A percentile compares a stretch with the other conserved stretches of the same genome.
phyloP scores from a whole-genome alignment of 2,888 invertebrate genomes.

The Alviniconcha strummeri region DNA sequence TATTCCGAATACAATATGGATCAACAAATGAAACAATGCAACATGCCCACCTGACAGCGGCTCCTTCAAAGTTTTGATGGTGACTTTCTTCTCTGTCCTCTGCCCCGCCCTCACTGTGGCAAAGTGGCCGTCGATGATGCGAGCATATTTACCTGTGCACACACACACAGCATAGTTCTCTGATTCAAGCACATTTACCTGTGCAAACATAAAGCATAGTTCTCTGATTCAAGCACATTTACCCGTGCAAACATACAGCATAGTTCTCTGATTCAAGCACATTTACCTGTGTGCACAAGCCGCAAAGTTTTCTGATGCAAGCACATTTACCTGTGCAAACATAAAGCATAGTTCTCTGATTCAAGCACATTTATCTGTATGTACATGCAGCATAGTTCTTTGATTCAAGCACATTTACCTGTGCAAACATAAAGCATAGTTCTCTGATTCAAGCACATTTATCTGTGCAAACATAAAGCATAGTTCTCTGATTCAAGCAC shows the following conservation, averaged over 20 bases:
- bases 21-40: too few species aligned
- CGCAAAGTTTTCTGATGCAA: not conserved
- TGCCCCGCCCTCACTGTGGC: constrained; percentile 13
- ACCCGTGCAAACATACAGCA: not conserved
- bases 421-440: not conserved
- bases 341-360: not conserved
- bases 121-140: constrained; percentile 42
- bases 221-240: not conserved
- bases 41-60: constrained; percentile 39
- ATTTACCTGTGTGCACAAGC: not conserved
- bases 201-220: not conserved
- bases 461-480: not conserved
- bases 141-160: constrained; percentile 21
- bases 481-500: too few species aligned
- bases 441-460: not conserved
- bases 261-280: too few species aligned
- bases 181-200: not conserved
- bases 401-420: not conserved
- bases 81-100: constrained; percentile 36
- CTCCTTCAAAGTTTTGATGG: constrained; percentile 43
- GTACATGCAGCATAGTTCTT: not conserved
- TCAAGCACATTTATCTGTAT: constrained; percentile 15
- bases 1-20: too few species aligned
- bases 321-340: too few species aligned
- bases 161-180: not conserved